Base-by-base conservation (phyloP, 2,113 vertebrate species). In the Petroica traversi region DNA sequence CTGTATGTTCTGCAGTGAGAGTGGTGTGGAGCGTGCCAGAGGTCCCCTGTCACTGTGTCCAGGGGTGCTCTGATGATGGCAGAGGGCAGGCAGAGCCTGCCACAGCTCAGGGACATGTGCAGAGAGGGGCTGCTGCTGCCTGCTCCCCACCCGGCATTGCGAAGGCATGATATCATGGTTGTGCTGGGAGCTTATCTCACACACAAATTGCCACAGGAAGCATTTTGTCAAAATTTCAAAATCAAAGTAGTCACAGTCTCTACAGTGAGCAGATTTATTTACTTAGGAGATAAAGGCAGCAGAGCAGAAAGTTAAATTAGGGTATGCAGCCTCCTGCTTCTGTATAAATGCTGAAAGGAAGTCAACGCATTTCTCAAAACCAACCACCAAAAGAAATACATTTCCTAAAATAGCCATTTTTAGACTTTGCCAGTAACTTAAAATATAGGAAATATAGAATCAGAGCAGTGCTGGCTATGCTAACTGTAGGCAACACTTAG, bases 41-140 rank as follows among this genome's bases (percentile, higher is more conserved):
- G 34, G 58, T 54, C 33, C 40, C 10, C 24, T 33, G 14, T 5
- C 33, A 13, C 62, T 20, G 8, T 14, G 34, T 24, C 17, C 38
- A 46, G n/a, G 40, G 24, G 36, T 43, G 45, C 40, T 31, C 25
- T 34, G 36, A 34, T 1, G 51, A 91, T 96, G 5, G 49, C 83
- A 98, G 98, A 96, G 96, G 97, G 97, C 97, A 97, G 96, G 74
- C 86, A 52, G 93, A 58, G 36, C 92, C 62, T 34, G 23, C 17
- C 1, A n/a, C 64, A 83, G 31, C 49, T 1, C 24, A 7, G 16
- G 26, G 29, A 34, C 57, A 29, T 0, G 3, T 24, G 5, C 49
- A 57, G 51, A 43, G 3, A 29, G 10, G 28, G 61, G 38, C 31
- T 86, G 25, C 59, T 38, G 54, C 66, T 46, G 72, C 54, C 57